phyloP scores from a whole-genome alignment of 2,797 vertebrate genomes.

The Ctenosaura bakeri region DNA sequence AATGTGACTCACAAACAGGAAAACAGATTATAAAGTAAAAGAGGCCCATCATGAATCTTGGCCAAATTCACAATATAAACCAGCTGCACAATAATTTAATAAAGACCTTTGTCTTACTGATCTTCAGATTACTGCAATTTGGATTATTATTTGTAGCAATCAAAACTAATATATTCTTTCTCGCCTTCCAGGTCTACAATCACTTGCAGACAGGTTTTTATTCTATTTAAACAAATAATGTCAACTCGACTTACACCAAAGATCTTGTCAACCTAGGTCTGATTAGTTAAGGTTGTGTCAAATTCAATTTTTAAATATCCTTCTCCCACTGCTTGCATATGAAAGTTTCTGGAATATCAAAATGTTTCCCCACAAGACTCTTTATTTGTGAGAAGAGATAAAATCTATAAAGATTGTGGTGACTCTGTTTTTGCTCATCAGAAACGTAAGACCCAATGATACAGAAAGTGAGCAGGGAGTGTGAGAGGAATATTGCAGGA shows the following conservation, averaged over 20 bases:
- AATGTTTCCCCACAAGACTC: not conserved
- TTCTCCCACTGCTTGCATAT: not conserved
- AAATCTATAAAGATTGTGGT: not conserved
- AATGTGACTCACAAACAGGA: constrained; percentile 18
- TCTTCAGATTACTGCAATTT: constrained; percentile 32
- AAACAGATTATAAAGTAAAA: constrained; percentile 26
- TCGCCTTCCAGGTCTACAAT: constrained; percentile 15
- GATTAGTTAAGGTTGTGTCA: not conserved
- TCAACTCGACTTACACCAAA: constrained; percentile 2
- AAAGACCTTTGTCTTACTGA: constrained; percentile 11
- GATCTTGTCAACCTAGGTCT: not conserved
- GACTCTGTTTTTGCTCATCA: not conserved
- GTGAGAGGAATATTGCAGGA: not conserved
- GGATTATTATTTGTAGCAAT: constrained; percentile 31
- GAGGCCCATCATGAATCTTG: constrained; percentile 9
- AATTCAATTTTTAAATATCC: constrained; percentile 4
- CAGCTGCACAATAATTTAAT: constrained; percentile 26
- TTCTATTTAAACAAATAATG: constrained; percentile 13
- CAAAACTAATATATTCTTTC: constrained; percentile 19
- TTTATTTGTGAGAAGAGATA: not conserved
- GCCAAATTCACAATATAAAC: constrained; percentile 21
- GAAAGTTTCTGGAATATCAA: not conserved
- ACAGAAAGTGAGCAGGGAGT: not conserved
- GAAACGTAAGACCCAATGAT: not conserved
- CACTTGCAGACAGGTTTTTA: not conserved